Base-by-base conservation (phyloP, 2,797 vertebrate species). In the Phataginus tetradactyla region DNA sequence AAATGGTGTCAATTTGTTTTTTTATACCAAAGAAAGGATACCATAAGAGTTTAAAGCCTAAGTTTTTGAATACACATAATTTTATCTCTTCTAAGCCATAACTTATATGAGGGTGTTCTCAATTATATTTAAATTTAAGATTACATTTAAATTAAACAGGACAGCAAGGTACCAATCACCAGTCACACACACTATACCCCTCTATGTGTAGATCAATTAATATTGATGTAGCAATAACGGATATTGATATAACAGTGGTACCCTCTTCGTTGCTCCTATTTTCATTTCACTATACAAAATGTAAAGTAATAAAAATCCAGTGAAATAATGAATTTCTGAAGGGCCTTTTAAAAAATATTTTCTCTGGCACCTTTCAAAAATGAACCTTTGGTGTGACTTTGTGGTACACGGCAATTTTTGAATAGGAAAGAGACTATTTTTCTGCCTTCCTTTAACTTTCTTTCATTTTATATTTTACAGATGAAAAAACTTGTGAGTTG, bases 301-400 rank as follows among this genome's bases (percentile, higher is more conserved):
- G 4, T 37, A 18, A 57, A 88, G 18, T 63, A 34, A 23, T 68
- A 34, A 80, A 90, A 66, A 59, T n/a, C 7, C 21, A 25, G 69
- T n/a, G 42, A 81, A 77, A 92, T 71, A 4, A 66, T n/a, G 11
- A 15, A 84, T 81, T 94, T 95, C 55, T 88, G 59, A 51, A 79
- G 61, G 25, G 3, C 5, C 29, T 78, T 71, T 45, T 74, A 75
- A 45, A 45, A 45, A 45, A 20, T 63, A 89, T 63, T 74, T 89
- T 81, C 55, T 27, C 2, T 81, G 13, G 8, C 12, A 39, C 4
- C 13, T 85, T 93, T 79, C 63, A 61, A 88, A 86, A 79, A 81
- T 69, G 59, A 89, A 55, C 9, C 14, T 55, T 66, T 61, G 4
- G 3, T 7, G 7, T 93, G 34, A 45, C 3, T 45, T 32, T 63